phyloP scores from a whole-genome alignment of 1,140 invertebrate genomes.

The Araneus ventricosus region DNA sequence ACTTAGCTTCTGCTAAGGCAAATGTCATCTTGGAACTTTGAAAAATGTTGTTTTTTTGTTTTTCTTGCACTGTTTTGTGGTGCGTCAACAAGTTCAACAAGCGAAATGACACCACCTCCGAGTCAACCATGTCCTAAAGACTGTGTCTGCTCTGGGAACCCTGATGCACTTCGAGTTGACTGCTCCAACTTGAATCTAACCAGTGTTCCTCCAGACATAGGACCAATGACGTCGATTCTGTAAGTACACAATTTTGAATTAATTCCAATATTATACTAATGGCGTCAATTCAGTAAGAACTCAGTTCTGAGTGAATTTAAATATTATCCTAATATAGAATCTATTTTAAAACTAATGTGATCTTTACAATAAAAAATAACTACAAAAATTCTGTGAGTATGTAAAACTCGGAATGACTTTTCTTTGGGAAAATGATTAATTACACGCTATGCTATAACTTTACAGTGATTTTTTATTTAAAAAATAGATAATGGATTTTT shows the following conservation, averaged over 20 bases:
- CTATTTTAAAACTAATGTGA: too few relatives aligned
- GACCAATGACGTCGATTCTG: slow-evolving; percentile 38
- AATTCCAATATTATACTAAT: too few relatives aligned
- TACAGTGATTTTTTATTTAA: too few relatives aligned
- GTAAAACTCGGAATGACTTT: too few relatives aligned
- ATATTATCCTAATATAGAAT: too few relatives aligned
- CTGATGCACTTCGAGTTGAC: slow-evolving; percentile 63
- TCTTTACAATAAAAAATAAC: too few relatives aligned
- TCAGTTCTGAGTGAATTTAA: too few relatives aligned
- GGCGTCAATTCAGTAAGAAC: too few relatives aligned
- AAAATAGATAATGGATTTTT: too few relatives aligned
- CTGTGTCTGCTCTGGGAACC: slow-evolving; percentile 64
- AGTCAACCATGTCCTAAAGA: slow-evolving; percentile 31
- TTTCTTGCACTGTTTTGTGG: slow-evolving; percentile 12
- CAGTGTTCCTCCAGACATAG: slow-evolving; percentile 47
- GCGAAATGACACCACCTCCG: not conserved
- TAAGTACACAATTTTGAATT: slow-evolving; percentile 54
- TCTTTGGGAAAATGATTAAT: too few relatives aligned
- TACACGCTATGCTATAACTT: too few relatives aligned
- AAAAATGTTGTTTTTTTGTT: slow-evolving; percentile 55
- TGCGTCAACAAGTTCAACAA: not conserved
- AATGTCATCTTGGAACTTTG: slow-evolving; percentile 43
- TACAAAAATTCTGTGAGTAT: too few relatives aligned
- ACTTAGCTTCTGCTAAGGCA: slow-evolving; percentile 10
- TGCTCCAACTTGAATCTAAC: slow-evolving; percentile 72